Conservation (phyloP, 2,113 vertebrate species). For the Microcebus ravelobensis region DNA sequence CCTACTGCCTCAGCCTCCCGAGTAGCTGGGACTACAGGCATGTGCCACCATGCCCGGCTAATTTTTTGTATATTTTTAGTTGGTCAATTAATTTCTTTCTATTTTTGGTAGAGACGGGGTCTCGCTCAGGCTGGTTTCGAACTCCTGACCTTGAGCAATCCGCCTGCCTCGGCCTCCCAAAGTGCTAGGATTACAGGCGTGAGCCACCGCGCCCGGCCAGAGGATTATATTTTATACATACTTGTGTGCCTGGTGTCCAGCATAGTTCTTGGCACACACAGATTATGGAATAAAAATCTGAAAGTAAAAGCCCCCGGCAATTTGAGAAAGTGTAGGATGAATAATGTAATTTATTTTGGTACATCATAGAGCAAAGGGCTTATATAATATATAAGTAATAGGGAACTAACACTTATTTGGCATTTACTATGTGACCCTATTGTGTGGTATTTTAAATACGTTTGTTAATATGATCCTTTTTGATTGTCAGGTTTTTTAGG, state of each 20-base stretch:
- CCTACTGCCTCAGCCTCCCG: too few species aligned
- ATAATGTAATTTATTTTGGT: conserved; percentile 42
- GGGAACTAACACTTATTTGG: neutral
- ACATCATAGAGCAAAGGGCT: neutral
- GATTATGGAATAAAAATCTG: neutral
- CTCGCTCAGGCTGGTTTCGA: too few species aligned
- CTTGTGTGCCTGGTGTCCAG: neutral
- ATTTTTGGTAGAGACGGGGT: too few species aligned
- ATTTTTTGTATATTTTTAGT: too few species aligned
- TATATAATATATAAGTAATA: neutral
- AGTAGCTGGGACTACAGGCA: too few species aligned
- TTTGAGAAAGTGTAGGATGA: neutral
- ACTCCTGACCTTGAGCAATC: too few species aligned
- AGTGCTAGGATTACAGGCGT: too few species aligned
- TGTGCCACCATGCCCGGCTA: too few species aligned
- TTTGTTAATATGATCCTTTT: conserved; percentile 6
- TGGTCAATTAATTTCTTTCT: too few species aligned
- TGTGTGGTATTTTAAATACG: neutral
- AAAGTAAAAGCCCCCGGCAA: neutral
- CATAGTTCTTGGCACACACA: neutral
- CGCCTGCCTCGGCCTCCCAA: too few species aligned
- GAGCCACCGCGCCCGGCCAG: too few species aligned
- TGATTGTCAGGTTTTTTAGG: neutral
- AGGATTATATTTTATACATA: neutral
- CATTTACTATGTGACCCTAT: neutral